phyloP scores from a whole-genome alignment of 2,113 vertebrate species.

The Eudyptes chrysolophus region DNA sequence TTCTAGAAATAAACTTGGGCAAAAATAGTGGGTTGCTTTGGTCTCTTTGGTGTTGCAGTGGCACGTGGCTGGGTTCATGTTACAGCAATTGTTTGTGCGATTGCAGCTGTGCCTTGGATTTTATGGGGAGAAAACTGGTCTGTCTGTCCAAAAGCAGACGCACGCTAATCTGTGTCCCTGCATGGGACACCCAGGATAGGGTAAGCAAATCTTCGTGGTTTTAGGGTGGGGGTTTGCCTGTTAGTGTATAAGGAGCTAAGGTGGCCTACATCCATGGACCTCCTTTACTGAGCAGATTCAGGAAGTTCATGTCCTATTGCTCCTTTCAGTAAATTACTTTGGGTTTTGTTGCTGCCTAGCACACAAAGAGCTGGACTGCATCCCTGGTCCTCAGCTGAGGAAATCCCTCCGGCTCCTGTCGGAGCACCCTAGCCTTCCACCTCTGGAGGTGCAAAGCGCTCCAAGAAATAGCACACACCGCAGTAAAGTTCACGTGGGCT shows the following conservation, averaged over 20 bases:
- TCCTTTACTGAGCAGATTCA: not conserved
- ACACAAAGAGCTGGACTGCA: not conserved
- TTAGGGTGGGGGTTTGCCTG: not conserved
- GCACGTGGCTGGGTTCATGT: not conserved
- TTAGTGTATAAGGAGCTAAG: not conserved
- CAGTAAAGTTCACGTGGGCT: not conserved
- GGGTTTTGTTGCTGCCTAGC: not conserved
- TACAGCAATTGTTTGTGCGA: not conserved
- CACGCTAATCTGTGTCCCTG: not conserved
- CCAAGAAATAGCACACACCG: not conserved
- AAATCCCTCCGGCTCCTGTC: not conserved
- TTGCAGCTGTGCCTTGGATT: not conserved
- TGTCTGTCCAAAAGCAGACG: not conserved
- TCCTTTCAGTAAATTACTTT: not conserved
- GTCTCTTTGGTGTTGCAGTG: not conserved
- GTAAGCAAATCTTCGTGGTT: not conserved
- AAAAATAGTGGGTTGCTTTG: not conserved
- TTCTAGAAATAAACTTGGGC: conserved; percentile 74
- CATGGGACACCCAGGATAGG: too few relatives aligned
- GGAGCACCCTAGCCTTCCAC: too few relatives aligned
- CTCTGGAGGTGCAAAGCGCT: not conserved
- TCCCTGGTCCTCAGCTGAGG: not conserved
- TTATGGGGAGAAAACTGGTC: rapidly evolving
- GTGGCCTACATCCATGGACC: not conserved
- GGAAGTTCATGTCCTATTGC: not conserved